Conservation (phyloP, 2,888 invertebrate genomes). For the Polyploca ridens region DNA sequence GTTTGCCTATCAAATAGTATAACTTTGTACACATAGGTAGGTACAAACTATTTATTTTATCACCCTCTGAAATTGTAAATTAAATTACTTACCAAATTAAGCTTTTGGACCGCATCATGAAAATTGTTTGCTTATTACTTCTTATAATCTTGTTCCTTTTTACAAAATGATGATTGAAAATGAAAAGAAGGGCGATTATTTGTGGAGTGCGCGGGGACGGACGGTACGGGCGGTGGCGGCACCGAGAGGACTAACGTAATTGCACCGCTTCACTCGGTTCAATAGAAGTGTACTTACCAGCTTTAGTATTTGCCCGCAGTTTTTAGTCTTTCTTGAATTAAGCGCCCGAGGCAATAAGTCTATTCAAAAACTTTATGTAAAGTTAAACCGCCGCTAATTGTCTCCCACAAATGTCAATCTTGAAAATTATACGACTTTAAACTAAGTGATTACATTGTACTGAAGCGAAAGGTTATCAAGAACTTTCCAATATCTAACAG, state of each 20-base stretch:
- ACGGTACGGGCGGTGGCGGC: constrained; percentile 16
- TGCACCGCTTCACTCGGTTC: constrained; percentile 44
- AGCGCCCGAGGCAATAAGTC: constrained; percentile 40
- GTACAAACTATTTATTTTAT: no score
- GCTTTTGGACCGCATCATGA: no score
- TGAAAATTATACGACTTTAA: constrained; percentile 36
- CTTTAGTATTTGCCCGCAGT: constrained; percentile 41
- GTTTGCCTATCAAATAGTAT: no score
- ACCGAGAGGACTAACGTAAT: constrained; percentile 42
- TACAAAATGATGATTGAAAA: constrained; percentile 46
- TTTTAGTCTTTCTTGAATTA: constrained; percentile 19
- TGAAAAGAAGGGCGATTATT: constrained; percentile 34
- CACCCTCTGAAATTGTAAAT: no score
- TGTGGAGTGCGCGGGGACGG: constrained; percentile 29
- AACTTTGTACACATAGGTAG: no score
- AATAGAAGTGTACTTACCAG: constrained; percentile 41
- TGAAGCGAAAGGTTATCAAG: not conserved
- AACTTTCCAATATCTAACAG: constrained; percentile 4
- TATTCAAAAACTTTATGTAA: constrained; percentile 49
- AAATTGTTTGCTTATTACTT: not conserved
- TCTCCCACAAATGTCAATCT: constrained; percentile 54
- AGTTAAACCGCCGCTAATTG: constrained; percentile 52
- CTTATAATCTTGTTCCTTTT: constrained; percentile 30
- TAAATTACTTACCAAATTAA: no score
- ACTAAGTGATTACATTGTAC: constrained; percentile 4